Conservation (phyloP, 2,113 vertebrate genomes). For the Trematocara stigmaticum region DNA sequence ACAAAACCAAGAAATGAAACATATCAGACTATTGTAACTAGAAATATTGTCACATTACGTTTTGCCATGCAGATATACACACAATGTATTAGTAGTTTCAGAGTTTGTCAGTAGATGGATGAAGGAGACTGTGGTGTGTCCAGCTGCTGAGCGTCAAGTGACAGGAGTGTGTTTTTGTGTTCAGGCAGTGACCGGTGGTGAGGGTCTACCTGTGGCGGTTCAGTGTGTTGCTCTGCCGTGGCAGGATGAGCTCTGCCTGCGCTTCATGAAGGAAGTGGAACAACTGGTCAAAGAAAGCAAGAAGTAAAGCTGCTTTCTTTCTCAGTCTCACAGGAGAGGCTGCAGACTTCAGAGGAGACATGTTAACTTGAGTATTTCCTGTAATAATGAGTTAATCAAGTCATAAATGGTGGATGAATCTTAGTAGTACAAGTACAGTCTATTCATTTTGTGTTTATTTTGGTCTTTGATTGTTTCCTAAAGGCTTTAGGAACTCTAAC, state of each 20-base stretch:
- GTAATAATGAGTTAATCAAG: not conserved
- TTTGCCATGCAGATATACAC: not conserved
- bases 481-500: not conserved
- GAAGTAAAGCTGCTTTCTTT: not conserved
- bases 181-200: conserved; percentile 74
- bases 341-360: not conserved
- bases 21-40: not conserved
- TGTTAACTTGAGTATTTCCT: not conserved
- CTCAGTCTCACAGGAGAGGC: not conserved
- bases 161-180: conserved; percentile 3
- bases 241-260: conserved; percentile 90
- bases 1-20: not conserved
- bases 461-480: not conserved
- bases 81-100: not conserved
- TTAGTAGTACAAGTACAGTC: not conserved
- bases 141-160: not conserved
- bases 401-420: not conserved
- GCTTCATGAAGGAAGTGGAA: conserved; percentile 92
- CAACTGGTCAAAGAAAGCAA: conserved; percentile 45
- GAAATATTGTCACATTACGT: not conserved
- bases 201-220: conserved; percentile 82
- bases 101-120: conserved; percentile 34
- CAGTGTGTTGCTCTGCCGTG: conserved; percentile 89
- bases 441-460: not conserved
- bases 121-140: not conserved